Conservation (phyloP, 2,797 vertebrate genomes). For the Eulemur albifrons region DNA sequence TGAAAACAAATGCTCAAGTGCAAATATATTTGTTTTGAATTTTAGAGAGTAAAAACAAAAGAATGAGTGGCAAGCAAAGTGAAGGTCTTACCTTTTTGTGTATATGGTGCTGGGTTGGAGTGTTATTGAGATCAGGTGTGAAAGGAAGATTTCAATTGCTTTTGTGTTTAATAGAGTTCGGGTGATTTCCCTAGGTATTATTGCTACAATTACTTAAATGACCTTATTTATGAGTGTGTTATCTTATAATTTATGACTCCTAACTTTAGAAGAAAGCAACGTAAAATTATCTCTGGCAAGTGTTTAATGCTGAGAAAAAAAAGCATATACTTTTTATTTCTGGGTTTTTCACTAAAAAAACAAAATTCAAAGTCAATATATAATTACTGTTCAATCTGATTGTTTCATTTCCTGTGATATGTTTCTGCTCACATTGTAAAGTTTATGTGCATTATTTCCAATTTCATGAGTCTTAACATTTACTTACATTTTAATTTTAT, state of each 20-base stretch:
- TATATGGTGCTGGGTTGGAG: not conserved
- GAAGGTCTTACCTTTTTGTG: not conserved
- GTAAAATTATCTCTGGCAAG: not conserved
- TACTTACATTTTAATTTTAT: constrained; percentile 52
- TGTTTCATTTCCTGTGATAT: constrained; percentile 17
- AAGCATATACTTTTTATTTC: constrained; percentile 48
- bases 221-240: not conserved
- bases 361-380: constrained; percentile 11
- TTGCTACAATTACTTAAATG: not conserved
- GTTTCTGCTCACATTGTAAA: constrained; percentile 17
- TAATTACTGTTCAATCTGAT: constrained; percentile 49
- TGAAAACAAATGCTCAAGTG: not conserved
- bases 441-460: not conserved
- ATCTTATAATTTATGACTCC: not conserved
- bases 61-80: not conserved
- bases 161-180: not conserved
- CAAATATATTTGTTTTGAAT: not conserved
- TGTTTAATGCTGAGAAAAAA: not conserved
- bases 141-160: not conserved
- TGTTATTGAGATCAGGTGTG: not conserved
- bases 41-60: not conserved
- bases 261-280: not conserved
- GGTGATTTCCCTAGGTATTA: not conserved
- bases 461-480: not conserved
- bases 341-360: constrained; percentile 42